Evolutionary conservation across 2,888 invertebrate genomes (phyloP).

Genomic region (Oxystoma pomonae): DNA sequence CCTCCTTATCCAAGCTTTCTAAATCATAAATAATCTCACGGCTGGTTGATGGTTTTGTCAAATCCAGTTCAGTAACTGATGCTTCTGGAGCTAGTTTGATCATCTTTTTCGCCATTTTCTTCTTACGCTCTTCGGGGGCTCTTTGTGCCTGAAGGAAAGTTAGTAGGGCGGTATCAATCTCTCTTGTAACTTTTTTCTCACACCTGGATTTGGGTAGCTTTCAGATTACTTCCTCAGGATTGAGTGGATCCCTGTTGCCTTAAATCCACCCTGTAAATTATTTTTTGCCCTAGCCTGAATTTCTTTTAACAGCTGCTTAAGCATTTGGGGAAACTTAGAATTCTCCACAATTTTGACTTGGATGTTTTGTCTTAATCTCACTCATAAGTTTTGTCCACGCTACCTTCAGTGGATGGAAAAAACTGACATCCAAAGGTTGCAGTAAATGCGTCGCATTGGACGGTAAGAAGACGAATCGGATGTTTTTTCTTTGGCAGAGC

Average conservation of each 20-base stretch:
- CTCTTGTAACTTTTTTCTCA: conserved; percentile 6
- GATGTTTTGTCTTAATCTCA: not conserved
- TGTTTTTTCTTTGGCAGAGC: conserved; percentile 11
- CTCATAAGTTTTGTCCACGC: not conserved
- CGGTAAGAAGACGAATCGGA: too few species aligned
- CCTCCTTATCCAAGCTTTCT: too few species aligned
- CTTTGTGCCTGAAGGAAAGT: conserved; percentile 5
- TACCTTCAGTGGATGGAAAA: too few species aligned
- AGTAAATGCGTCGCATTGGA: too few species aligned
- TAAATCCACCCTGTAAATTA: not conserved
- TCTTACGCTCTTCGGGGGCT: not conserved
- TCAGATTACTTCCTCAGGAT: not conserved
- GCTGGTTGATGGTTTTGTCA: too few species aligned
- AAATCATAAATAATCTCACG: too few species aligned
- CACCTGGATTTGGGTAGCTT: conserved; percentile 4
- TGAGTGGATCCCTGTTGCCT: conserved; percentile 1
- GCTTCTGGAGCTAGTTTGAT: conserved; percentile 5
- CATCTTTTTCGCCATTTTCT: conserved; percentile 6
- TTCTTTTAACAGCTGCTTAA: not conserved
- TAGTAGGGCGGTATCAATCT: conserved; percentile 9
- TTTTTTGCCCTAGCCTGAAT: not conserved
- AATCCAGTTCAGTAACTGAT: too few species aligned
- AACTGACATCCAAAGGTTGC: too few species aligned
- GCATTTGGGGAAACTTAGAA: not conserved
- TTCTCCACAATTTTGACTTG: not conserved